Evolutionary conservation across 2,888 invertebrate species (phyloP).

Genomic region (Aricia artaxerxes): DNA sequence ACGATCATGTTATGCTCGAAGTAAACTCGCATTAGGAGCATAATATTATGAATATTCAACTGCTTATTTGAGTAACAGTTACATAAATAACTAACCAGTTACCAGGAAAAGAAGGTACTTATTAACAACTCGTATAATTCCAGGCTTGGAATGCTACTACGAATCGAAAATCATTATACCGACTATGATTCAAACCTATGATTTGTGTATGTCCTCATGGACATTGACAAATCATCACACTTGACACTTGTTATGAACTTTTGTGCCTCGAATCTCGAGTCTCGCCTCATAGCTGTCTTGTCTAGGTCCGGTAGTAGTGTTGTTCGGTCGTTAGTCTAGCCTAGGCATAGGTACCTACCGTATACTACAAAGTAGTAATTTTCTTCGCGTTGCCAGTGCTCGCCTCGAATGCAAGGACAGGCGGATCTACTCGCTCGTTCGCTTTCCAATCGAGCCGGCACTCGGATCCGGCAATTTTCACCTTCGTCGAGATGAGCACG

Average conservation of each 20-base stretch:
- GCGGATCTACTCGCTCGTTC: neutral
- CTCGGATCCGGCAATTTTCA: constrained; percentile 40
- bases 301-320: neutral
- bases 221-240: neutral
- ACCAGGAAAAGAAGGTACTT: constrained; percentile 15
- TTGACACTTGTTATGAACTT: neutral
- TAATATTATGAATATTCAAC: neutral
- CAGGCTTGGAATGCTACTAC: neutral
- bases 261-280: neutral
- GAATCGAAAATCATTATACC: neutral
- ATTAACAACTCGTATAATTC: neutral
- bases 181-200: neutral
- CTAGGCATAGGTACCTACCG: neutral
- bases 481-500: constrained; percentile 54
- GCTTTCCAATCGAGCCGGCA: constrained; percentile 3
- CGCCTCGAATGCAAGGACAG: constrained; percentile 21
- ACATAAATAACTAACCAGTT: constrained; percentile 13
- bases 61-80: constrained; percentile 15
- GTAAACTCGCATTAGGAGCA: neutral
- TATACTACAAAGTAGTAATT: constrained; percentile 2
- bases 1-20: neutral
- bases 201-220: neutral
- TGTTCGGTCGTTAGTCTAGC: neutral
- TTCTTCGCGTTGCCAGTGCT: neutral
- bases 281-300: neutral